These are phyloP conservation scores for Boloria euphrosyne DNA, from an alignment of 2,888 invertebrate species.

Conservation along the genomic window DNA sequence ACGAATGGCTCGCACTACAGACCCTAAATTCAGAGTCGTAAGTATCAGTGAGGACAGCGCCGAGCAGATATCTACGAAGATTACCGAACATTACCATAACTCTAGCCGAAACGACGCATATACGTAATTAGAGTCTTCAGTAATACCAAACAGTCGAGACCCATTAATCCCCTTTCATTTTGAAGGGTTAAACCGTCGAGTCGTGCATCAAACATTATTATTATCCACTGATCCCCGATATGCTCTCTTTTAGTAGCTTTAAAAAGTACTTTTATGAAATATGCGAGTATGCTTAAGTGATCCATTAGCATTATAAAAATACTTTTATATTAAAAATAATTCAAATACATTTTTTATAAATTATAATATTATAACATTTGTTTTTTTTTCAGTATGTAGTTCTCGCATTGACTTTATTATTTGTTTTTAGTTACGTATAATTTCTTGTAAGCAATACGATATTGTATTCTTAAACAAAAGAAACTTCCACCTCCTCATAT, in stretches of 20 bases:
- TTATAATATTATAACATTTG: no score
- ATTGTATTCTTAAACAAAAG: no score
- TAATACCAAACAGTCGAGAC: conserved; percentile 72
- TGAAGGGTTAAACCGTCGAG: conserved; percentile 64
- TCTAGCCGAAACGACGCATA: conserved; percentile 62
- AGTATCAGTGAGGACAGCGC: conserved; percentile 73
- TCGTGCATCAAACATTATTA: conserved; percentile 61
- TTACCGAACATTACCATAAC: conserved; percentile 78
- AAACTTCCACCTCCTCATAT: no score
- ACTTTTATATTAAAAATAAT: background rate
- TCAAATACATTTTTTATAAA: no score
- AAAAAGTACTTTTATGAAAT: conserved; percentile 6
- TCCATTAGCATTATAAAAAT: background rate
- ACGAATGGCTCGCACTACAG: conserved; percentile 83
- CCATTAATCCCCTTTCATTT: conserved; percentile 75
- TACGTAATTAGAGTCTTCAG: conserved; percentile 78
- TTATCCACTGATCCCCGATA: conserved; percentile 19
- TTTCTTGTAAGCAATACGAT: no score
- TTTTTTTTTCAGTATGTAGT: no score
- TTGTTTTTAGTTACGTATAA: no score
- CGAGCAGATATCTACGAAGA: conserved; percentile 65
- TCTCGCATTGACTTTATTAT: no score
- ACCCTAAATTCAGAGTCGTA: conserved; percentile 82
- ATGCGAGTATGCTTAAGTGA: background rate
- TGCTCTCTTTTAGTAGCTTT: conserved; percentile 9